Percentiles rank a stretch among this genome's conserved stretches.
These are phyloP conservation scores for Aphidius gifuensis DNA, from an alignment of 1,140 invertebrate genomes.

Conservation along the genomic window DNA sequence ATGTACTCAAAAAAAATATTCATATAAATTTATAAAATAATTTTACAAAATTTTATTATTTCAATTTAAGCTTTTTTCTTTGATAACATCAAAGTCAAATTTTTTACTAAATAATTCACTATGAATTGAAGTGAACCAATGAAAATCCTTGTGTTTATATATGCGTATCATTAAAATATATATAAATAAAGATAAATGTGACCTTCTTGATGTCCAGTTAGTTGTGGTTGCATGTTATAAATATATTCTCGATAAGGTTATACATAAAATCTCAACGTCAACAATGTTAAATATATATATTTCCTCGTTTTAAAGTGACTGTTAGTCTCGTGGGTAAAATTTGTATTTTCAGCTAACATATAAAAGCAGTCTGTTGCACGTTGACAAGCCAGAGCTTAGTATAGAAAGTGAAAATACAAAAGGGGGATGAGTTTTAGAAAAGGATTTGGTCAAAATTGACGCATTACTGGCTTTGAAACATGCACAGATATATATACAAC, in stretches of 20 bases:
- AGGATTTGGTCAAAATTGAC: too few relatives aligned
- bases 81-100: too few relatives aligned
- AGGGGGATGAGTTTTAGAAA: not conserved
- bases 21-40: too few relatives aligned
- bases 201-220: slow-evolving; percentile 2
- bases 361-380: slow-evolving; percentile 10
- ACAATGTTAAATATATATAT: not conserved
- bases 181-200: not conserved
- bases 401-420: slow-evolving; percentile 3
- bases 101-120: too few relatives aligned
- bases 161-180: too few relatives aligned
- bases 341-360: slow-evolving; percentile 3
- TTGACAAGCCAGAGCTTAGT: not conserved
- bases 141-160: too few relatives aligned
- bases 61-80: too few relatives aligned
- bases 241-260: slow-evolving; percentile 11
- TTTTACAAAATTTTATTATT: too few relatives aligned
- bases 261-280: slow-evolving; percentile 10
- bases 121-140: too few relatives aligned
- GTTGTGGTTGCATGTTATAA: slow-evolving; percentile 9
- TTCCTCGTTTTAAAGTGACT: not conserved
- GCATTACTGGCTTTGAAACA: too few relatives aligned
- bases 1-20: too few relatives aligned
- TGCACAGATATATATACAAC: too few relatives aligned
- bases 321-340: slow-evolving; percentile 9